Conservation (phyloP, 2,113 vertebrate genomes). For the rat (Rattus norvegicus) region DNA sequence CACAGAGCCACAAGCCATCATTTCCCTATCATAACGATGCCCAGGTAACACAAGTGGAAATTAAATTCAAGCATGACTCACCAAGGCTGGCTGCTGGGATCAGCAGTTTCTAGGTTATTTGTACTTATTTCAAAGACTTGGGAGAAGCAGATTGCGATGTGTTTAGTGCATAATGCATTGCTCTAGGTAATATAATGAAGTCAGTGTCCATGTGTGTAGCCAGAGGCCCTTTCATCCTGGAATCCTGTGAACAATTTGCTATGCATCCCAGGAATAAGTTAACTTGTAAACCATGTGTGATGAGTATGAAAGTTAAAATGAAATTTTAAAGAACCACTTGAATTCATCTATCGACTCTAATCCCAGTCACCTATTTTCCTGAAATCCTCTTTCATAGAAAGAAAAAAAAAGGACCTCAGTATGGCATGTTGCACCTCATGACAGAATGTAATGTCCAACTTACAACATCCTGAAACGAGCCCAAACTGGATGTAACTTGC, state of each 20-base stretch:
- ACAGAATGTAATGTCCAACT: not conserved
- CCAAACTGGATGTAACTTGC: not conserved
- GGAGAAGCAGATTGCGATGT: not conserved
- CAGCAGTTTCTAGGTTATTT: not conserved
- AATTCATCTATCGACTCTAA: not conserved
- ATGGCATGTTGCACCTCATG: not conserved
- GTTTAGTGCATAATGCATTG: constrained; percentile 27
- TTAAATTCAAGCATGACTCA: not conserved
- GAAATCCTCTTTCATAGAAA: not conserved
- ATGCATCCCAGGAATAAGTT: constrained; percentile 9
- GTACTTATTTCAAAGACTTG: constrained; percentile 8
- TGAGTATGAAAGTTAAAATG: constrained; percentile 47
- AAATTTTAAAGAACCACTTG: constrained; percentile 33
- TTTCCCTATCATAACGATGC: not conserved
- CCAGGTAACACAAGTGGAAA: not conserved
- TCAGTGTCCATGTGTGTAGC: not conserved
- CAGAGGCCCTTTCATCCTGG: constrained; percentile 12
- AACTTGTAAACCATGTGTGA: not conserved
- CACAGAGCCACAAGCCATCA: not conserved
- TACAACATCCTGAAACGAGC: constrained; percentile 1
- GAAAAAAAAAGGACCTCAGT: not conserved
- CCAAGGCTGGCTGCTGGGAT: not conserved
- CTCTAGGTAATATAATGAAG: constrained; percentile 19
- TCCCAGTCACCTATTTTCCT: not conserved
- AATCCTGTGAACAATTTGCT: not conserved